These are phyloP conservation scores for Sialia sialis DNA, from an alignment of 2,113 vertebrate species.

Conservation along the genomic window DNA sequence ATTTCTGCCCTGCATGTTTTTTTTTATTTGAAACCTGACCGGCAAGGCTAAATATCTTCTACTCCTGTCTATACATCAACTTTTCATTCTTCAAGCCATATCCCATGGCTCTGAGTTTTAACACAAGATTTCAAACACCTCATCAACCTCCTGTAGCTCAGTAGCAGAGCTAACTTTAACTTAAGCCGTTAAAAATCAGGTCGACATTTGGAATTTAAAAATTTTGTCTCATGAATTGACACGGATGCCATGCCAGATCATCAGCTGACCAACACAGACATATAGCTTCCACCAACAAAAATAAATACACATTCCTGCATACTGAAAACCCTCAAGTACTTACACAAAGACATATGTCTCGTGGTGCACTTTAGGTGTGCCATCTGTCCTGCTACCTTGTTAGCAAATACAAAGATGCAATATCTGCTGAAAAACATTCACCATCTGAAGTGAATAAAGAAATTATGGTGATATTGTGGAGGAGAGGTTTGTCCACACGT, in stretches of 20 bases:
- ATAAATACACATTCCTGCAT: not conserved
- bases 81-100: not conserved
- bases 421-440: not conserved
- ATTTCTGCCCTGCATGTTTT: not conserved
- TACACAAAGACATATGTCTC: not conserved
- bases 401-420: not conserved
- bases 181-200: not conserved
- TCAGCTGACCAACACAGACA: not conserved
- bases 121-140: not conserved
- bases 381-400: constrained; percentile 19
- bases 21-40: not conserved
- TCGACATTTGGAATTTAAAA: not conserved
- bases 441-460: not conserved
- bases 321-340: not conserved
- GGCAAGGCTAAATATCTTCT: not conserved
- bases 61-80: not conserved
- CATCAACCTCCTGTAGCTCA: not conserved
- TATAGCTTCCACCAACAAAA: not conserved
- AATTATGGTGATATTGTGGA: not conserved
- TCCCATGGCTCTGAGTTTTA: not conserved
- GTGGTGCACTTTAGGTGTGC: not conserved
- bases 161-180: not conserved
- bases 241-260: not conserved
- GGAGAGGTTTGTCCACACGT: not conserved
- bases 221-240: not conserved